phyloP scores from a whole-genome alignment of 53 echinoderm and acorn worm genomes.

The Henricia sp. region DNA sequence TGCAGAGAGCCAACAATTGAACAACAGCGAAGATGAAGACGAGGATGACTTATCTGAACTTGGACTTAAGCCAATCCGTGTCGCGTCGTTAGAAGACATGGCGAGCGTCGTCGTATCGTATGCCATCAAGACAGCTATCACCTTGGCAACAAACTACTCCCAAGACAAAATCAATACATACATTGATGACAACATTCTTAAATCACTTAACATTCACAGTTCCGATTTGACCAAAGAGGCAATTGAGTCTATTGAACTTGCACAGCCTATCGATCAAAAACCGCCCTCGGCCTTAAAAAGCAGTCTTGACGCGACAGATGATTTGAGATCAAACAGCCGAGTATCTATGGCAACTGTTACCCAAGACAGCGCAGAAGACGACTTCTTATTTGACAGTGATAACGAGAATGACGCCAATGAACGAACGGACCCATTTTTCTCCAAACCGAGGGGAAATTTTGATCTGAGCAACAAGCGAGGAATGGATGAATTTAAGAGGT shows the following conservation, averaged over 20 bases:
- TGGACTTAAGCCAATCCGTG: constrained; percentile 56
- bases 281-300: constrained; percentile 26
- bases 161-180: constrained; percentile 65
- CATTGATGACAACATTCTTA: constrained; percentile 77
- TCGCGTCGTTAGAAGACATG: constrained; percentile 74
- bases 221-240: constrained; percentile 63
- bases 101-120: constrained; percentile 74
- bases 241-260: constrained; percentile 49
- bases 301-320: constrained; percentile 9
- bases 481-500: constrained; percentile 86
- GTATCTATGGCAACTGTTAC: constrained; percentile 55
- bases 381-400: constrained; percentile 94
- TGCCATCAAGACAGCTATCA: constrained; percentile 70
- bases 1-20: constrained; percentile 75
- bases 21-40: constrained; percentile 66
- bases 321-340: constrained; percentile 26
- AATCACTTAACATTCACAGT: constrained; percentile 45
- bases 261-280: constrained; percentile 10
- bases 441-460: constrained; percentile 68
- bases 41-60: constrained; percentile 42
- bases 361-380: constrained; percentile 74
- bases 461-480: constrained; percentile 84
- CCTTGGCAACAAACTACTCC: constrained; percentile 31
- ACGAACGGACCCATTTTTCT: constrained; percentile 73
- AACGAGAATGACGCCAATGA: constrained; percentile 73